Conservation (phyloP, 2,113 vertebrate genomes). For the Platycercus adscitus region DNA sequence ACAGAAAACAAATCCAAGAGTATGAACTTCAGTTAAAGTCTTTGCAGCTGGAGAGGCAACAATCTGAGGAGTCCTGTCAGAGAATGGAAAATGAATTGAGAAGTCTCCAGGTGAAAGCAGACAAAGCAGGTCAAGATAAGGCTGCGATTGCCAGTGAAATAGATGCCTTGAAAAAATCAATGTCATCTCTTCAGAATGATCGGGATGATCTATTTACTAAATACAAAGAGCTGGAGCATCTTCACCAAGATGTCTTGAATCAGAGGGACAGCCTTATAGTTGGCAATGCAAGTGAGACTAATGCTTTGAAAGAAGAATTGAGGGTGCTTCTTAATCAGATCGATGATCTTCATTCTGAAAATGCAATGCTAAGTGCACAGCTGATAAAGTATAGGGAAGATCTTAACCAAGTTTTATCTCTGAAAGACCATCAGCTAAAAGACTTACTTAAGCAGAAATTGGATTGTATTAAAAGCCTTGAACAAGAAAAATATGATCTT, state of each 20-base stretch:
- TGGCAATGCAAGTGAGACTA: slow-evolving; percentile 66
- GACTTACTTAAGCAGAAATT: slow-evolving; percentile 85
- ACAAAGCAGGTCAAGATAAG: slow-evolving; percentile 75
- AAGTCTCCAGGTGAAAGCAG: slow-evolving; percentile 71
- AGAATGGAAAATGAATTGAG: slow-evolving; percentile 71
- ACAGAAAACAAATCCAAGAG: slow-evolving; percentile 73
- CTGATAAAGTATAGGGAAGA: slow-evolving; percentile 88
- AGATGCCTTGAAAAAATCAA: slow-evolving; percentile 80
- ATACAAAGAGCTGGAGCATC: slow-evolving; percentile 73
- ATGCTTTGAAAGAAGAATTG: slow-evolving; percentile 80
- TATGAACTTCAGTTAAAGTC: slow-evolving; percentile 77
- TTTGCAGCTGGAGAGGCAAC: slow-evolving; percentile 71
- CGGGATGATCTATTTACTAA: slow-evolving; percentile 79
- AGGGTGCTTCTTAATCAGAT: slow-evolving; percentile 79
- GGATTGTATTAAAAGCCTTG: slow-evolving; percentile 83
- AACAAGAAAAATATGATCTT: slow-evolving; percentile 74
- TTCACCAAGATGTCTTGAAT: slow-evolving; percentile 60
- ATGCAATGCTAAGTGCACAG: slow-evolving; percentile 88
- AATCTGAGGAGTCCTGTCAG: slow-evolving; percentile 65
- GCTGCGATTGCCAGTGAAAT: slow-evolving; percentile 73
- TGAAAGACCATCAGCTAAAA: slow-evolving; percentile 89
- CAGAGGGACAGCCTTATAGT: slow-evolving; percentile 70
- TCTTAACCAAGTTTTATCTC: slow-evolving; percentile 86
- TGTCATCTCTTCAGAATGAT: slow-evolving; percentile 85
- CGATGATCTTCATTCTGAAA: slow-evolving; percentile 91